Percentiles rank a stretch among this genome's conserved stretches.
phyloP scores from a whole-genome alignment of 2,888 invertebrate species.

The Andrena fulva region DNA sequence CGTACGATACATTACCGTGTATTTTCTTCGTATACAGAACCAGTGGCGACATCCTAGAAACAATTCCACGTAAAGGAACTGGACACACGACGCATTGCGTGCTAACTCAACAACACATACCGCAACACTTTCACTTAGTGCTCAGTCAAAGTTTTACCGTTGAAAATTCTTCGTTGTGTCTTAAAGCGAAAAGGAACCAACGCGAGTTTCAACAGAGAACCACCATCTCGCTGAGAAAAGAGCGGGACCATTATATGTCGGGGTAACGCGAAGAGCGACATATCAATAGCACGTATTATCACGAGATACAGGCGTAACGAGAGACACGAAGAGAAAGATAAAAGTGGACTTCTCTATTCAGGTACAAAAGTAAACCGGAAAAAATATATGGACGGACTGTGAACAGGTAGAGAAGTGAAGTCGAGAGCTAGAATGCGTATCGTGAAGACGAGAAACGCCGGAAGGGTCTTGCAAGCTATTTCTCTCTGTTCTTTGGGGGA shows the following conservation, averaged over 20 bases:
- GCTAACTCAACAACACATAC: slow-evolving; percentile 25
- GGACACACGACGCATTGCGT: neutral
- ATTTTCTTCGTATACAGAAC: slow-evolving; percentile 39
- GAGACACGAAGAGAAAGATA: slow-evolving; percentile 35
- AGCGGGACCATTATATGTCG: neutral
- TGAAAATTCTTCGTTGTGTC: neutral
- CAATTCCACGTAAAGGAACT: neutral
- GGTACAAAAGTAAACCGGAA: slow-evolving; percentile 52
- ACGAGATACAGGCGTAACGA: slow-evolving; percentile 46
- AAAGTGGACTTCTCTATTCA: slow-evolving; percentile 30
- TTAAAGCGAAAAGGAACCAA: neutral
- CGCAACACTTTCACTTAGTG: neutral
- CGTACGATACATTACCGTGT: neutral
- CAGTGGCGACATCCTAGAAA: slow-evolving; percentile 17
- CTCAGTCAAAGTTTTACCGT: neutral
- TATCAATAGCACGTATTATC: slow-evolving; percentile 33
- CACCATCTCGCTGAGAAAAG: slow-evolving; percentile 7
- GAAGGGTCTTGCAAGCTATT: slow-evolving; percentile 21
- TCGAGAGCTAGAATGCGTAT: slow-evolving; percentile 38
- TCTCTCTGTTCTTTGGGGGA: slow-evolving; percentile 45
- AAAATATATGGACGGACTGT: slow-evolving; percentile 57
- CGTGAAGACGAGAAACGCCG: slow-evolving; percentile 22
- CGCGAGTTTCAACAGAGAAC: slow-evolving; percentile 1
- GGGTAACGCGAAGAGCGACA: slow-evolving; percentile 20
- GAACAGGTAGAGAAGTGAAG: slow-evolving; percentile 47